Evolutionary conservation across 2,113 vertebrate species (phyloP).

Genomic region (Tetraodon nigroviridis): DNA sequence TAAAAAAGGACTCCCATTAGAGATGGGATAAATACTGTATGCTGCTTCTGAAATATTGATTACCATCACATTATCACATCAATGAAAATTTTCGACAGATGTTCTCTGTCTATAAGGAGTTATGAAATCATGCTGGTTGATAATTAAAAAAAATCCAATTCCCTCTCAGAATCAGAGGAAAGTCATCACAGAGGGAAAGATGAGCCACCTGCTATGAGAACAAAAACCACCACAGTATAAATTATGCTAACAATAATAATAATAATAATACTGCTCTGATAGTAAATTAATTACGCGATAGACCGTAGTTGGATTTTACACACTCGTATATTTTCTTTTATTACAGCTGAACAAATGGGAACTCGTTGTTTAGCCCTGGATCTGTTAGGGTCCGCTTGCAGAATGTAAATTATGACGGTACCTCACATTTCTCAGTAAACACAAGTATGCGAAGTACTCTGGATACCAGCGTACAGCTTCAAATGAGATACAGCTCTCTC

Average conservation of each 20-base stretch:
- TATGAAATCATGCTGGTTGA: conserved; percentile 9
- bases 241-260: conserved; percentile 5
- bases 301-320: too few species aligned
- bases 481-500: conserved; percentile 42
- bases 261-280: neutral
- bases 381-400: conserved; percentile 40
- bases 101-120: conserved; percentile 27
- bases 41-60: conserved; percentile 30
- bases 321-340: conserved; percentile 39
- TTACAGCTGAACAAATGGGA: conserved; percentile 35
- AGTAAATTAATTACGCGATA: too few species aligned
- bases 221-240: conserved; percentile 14
- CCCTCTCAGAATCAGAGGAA: conserved; percentile 1
- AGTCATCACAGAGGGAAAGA: conserved; percentile 20
- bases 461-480: conserved; percentile 16
- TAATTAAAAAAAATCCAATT: conserved; percentile 23
- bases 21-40: conserved; percentile 27
- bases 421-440: conserved; percentile 39
- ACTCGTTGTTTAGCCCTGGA: conserved; percentile 8
- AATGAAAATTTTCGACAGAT: conserved; percentile 43
- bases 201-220: conserved; percentile 11
- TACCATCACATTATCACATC: conserved; percentile 25
- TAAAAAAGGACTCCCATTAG: neutral
- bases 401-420: conserved; percentile 57
- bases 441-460: conserved; percentile 32